Evolutionary conservation across 2,888 invertebrate species (phyloP).

Genomic region (Oligia strigilis): DNA sequence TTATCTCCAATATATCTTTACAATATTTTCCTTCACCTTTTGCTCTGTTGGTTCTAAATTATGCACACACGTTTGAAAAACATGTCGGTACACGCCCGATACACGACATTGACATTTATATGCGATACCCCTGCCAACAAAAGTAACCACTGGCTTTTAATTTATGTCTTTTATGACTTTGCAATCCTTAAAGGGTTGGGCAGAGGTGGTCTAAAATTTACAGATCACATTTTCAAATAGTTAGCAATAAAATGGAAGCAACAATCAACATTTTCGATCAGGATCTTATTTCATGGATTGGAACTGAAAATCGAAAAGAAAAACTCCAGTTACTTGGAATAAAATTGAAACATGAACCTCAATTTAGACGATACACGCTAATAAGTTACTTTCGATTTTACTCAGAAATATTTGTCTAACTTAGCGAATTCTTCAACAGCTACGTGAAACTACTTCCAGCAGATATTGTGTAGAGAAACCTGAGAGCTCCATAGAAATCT

Average conservation of each 20-base stretch:
- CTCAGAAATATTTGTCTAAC: conserved; percentile 39
- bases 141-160: conserved; percentile 35
- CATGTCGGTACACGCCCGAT: conserved; percentile 50
- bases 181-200: not conserved
- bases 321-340: not conserved
- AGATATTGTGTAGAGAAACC: conserved; percentile 66
- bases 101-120: conserved; percentile 63
- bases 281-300: not conserved
- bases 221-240: conserved; percentile 4
- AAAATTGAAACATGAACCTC: not conserved
- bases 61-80: conserved; percentile 59
- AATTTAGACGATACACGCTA: not conserved
- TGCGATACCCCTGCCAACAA: conserved; percentile 39
- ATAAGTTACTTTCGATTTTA: conserved; percentile 32
- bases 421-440: conserved; percentile 59
- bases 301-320: not conserved
- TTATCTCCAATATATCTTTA: conserved; percentile 22
- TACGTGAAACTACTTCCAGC: conserved; percentile 57
- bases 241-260: not conserved
- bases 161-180: conserved; percentile 21
- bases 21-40: conserved; percentile 63
- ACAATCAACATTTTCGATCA: not conserved
- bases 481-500: conserved; percentile 72
- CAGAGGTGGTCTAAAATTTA: not conserved
- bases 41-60: conserved; percentile 51